Percentiles rank a stretch among this genome's conserved stretches.
Conservation (phyloP, 1,140 invertebrate species). For the Drosophila mojavensis region DNA sequence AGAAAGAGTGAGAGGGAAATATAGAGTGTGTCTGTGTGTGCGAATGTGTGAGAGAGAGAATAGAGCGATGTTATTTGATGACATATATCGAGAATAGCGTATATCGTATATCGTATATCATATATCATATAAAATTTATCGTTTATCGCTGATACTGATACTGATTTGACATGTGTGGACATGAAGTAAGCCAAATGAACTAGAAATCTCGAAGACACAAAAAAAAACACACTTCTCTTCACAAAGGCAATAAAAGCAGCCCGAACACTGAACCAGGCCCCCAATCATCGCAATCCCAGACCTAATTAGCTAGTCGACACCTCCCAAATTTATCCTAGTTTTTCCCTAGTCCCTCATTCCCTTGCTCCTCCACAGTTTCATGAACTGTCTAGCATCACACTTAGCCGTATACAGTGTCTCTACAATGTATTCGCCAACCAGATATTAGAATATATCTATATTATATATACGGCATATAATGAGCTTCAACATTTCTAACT, state of each 20-base stretch:
- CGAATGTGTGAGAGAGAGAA: slow-evolving; percentile 1
- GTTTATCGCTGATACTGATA: slow-evolving; percentile 21
- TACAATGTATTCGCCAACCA: no score
- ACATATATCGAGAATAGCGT: slow-evolving; percentile 6
- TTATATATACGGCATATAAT: no score
- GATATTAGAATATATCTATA: no score
- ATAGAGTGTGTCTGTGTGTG: neutral
- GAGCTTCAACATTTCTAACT: no score
- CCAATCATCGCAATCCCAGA: neutral
- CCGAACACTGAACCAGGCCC: slow-evolving; percentile 24
- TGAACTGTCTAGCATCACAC: no score
- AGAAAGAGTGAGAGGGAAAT: neutral
- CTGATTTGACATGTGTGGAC: slow-evolving; percentile 23
- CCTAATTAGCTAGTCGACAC: no score
- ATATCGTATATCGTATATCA: no score
- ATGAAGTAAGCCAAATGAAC: slow-evolving; percentile 40
- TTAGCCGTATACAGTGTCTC: no score
- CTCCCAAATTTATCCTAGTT: no score
- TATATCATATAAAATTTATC: no score
- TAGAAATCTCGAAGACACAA: slow-evolving; percentile 2
- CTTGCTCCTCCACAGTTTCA: no score
- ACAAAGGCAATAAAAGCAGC: slow-evolving; percentile 10
- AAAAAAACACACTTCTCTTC: slow-evolving; percentile 9
- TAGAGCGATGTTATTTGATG: slow-evolving; percentile 28
- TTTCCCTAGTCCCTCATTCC: neutral